These are phyloP conservation scores for Protonemura montana DNA, from an alignment of 2,888 invertebrate species.

Conservation along the genomic window DNA sequence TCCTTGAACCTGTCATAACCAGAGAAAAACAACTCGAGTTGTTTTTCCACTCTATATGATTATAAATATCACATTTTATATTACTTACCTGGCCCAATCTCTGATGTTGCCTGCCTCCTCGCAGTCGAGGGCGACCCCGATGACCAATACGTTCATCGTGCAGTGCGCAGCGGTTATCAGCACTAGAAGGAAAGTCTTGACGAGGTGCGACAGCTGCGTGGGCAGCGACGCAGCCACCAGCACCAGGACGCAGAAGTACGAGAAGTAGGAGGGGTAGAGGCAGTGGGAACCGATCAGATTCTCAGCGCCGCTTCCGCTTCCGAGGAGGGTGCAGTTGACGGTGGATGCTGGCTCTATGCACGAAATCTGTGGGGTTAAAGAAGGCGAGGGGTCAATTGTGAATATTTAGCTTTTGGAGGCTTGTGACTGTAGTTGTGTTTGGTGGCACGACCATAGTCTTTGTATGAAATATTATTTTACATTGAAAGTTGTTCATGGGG, in stretches of 20 bases:
- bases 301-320: slow-evolving; percentile 29
- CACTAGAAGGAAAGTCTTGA: slow-evolving; percentile 71
- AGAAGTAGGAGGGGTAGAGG: slow-evolving; percentile 77
- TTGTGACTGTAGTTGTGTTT: no score
- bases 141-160: slow-evolving; percentile 65
- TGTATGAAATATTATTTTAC: no score
- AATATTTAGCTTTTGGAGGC: background rate
- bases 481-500: no score
- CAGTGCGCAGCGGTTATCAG: slow-evolving; percentile 69
- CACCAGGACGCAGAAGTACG: slow-evolving; percentile 73
- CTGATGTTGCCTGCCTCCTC: slow-evolving; percentile 62
- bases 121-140: slow-evolving; percentile 65
- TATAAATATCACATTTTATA: background rate
- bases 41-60: no score
- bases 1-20: no score
- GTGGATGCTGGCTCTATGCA: slow-evolving; percentile 52
- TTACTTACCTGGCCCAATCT: slow-evolving; percentile 57
- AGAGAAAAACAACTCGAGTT: no score
- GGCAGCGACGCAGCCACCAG: slow-evolving; percentile 75
- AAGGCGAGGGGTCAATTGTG: slow-evolving; percentile 42
- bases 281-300: slow-evolving; percentile 60
- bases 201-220: slow-evolving; percentile 74
- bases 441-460: no score
- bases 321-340: slow-evolving; percentile 54
- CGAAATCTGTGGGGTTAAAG: slow-evolving; percentile 48